These are phyloP conservation scores for Agrilus cyanescens DNA, from an alignment of 2,888 invertebrate genomes.

Conservation along the genomic window DNA sequence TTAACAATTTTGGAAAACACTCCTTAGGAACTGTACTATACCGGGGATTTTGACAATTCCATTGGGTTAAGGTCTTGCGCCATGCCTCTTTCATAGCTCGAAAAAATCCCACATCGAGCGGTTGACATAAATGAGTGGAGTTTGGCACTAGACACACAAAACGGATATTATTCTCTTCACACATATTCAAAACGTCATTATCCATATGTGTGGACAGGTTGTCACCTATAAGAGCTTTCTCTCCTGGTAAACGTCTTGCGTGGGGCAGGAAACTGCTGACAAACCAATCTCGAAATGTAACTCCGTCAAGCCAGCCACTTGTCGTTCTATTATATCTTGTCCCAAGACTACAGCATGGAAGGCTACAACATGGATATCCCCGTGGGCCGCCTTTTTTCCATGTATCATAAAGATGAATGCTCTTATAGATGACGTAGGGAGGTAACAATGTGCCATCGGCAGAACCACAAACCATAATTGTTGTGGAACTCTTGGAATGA, in stretches of 20 bases:
- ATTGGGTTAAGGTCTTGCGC: constrained; percentile 2
- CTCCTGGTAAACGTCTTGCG: too few species aligned
- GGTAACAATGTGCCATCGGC: constrained; percentile 19
- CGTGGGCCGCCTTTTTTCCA: constrained; percentile 22
- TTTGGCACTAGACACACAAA: constrained; percentile 6
- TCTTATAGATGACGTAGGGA: constrained; percentile 17
- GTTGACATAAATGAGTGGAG: constrained; percentile 6
- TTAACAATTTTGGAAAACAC: constrained; percentile 2
- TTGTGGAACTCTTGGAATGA: constrained; percentile 18
- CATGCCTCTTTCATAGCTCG: constrained; percentile 6
- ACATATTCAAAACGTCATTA: constrained; percentile 2
- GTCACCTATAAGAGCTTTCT: constrained; percentile 3
- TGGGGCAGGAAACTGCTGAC: too few species aligned
- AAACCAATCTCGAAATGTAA: constrained; percentile 7
- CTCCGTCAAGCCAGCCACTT: constrained; percentile 7
- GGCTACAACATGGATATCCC: constrained; percentile 7
- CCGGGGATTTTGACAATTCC: too few species aligned
- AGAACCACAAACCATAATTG: constrained; percentile 20
- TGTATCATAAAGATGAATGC: constrained; percentile 18
- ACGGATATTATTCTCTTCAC: constrained; percentile 6
- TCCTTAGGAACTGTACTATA: constrained; percentile 5
- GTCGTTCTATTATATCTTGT: constrained; percentile 5
- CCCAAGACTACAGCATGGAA: constrained; percentile 4
- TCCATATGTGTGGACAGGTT: constrained; percentile 9
- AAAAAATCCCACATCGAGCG: constrained; percentile 6